These are phyloP conservation scores for Philereme vetulata DNA, from an alignment of 2,888 invertebrate genomes.

Conservation along the genomic window DNA sequence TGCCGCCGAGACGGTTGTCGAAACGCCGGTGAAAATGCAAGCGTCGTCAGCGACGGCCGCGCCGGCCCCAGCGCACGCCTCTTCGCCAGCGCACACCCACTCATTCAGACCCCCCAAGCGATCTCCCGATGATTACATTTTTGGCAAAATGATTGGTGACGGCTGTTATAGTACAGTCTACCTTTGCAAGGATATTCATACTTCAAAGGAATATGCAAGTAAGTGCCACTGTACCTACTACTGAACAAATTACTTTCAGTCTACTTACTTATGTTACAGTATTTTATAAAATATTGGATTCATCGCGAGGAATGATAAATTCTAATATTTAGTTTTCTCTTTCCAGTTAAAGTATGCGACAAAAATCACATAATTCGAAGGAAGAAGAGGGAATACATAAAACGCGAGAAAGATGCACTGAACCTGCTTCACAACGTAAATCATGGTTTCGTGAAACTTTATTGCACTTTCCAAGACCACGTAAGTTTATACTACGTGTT, in stretches of 20 bases:
- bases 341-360: constrained; percentile 98
- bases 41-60: constrained; percentile 74
- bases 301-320: neutral
- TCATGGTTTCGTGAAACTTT: constrained; percentile 96
- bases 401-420: constrained; percentile 96
- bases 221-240: constrained; percentile 73
- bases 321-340: constrained; percentile 5
- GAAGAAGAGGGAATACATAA: constrained; percentile 96
- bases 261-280: no score
- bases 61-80: constrained; percentile 63
- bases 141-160: constrained; percentile 97
- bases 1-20: constrained; percentile 77
- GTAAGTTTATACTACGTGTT: constrained; percentile 97
- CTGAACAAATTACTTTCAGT: neutral
- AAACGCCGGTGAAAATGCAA: constrained; percentile 80
- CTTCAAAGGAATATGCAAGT: constrained; percentile 97
- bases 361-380: constrained; percentile 96
- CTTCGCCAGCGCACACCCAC: constrained; percentile 74
- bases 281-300: neutral
- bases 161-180: constrained; percentile 99
- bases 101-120: constrained; percentile 84
- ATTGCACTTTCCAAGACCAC: constrained; percentile 98
- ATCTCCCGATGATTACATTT: constrained; percentile 95
- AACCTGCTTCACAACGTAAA: constrained; percentile 91
- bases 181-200: constrained; percentile 95